Base-by-base conservation (phyloP, 2,797 vertebrate genomes). In the Dromococcyx pavoninus region DNA sequence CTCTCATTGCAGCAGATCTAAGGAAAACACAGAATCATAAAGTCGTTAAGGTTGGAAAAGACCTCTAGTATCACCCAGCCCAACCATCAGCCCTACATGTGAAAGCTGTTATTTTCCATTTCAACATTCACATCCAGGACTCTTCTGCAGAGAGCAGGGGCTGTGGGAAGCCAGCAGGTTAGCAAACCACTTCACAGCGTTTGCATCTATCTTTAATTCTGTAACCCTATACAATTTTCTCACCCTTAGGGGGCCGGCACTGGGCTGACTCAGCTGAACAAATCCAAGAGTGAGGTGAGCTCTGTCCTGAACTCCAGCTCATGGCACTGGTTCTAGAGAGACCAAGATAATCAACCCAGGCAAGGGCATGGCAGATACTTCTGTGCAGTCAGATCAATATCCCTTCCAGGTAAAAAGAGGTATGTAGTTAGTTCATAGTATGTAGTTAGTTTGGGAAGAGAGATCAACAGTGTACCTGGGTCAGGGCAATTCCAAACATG, bases 221-320 rank as follows among this genome's bases (percentile, higher is more conserved):
- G 89, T 61, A 84, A 33, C 32, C 51, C 16, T 65, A 41, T 13
- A 69, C n/a, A 21, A 17, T 76, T 80, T 72, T 41, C 12, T 33
- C 23, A 30, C 37, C 32, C 33, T 39, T 28, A 53, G 84, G 75
- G 53, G 91, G 16, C 43, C 0, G 3, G 56, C 3, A 1, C 5
- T 60, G 61, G 46, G 61, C 66, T 93, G 84, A 93, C 78, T 93
- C 79, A 88, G 54, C 84, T 65, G 71, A 83, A 83, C 23, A 51
- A 78, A n/a, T 0, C 2, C 56, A 50, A 28, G 56, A 81, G 43
- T 65, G 80, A 88, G 76, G 51, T 46, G 91, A 91, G 75, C 27
- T 91, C 23, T 85, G 56, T 78, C 75, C 84, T 70, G 41, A 85
- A 44, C 35, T 72, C 60, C 7, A 4, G 56, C 44, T 80, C n/a